phyloP scores from a whole-genome alignment of 1,140 invertebrate species.

The Mizuhopecten yessoensis region DNA sequence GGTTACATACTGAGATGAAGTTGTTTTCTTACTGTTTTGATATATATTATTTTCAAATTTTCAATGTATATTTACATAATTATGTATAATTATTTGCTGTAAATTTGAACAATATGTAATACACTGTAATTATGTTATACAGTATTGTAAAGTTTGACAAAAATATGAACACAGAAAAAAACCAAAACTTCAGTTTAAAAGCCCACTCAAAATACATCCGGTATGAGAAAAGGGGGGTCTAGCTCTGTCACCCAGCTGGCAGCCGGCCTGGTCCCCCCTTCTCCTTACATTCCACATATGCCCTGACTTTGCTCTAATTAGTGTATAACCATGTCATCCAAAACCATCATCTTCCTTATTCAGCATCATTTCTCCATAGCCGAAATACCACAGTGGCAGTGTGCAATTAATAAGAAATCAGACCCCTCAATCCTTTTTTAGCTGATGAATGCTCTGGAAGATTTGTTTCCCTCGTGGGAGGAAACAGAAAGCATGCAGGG shows the following conservation, averaged over 20 bases:
- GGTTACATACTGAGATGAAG: too few species aligned
- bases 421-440: background rate
- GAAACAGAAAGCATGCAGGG: background rate
- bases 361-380: background rate
- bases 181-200: background rate
- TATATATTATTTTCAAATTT: background rate
- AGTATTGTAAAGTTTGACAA: background rate
- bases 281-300: background rate
- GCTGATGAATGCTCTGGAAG: background rate
- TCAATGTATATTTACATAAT: too few species aligned
- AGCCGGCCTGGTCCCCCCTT: background rate
- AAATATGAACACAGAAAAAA: background rate
- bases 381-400: background rate
- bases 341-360: slow-evolving; percentile 12
- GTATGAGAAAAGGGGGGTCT: background rate
- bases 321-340: background rate
- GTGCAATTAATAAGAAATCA: background rate
- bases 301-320: slow-evolving; percentile 15
- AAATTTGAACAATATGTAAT: too few species aligned
- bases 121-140: too few species aligned
- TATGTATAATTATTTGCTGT: too few species aligned
- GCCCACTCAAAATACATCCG: background rate
- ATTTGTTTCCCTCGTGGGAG: background rate
- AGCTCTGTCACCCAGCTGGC: background rate
- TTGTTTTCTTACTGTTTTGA: too few species aligned